Evolutionary conservation across 1,140 invertebrate genomes (phyloP), one percentile per base, ranked within the genome.

Genomic region (Rhyzopertha dominica): DNA sequence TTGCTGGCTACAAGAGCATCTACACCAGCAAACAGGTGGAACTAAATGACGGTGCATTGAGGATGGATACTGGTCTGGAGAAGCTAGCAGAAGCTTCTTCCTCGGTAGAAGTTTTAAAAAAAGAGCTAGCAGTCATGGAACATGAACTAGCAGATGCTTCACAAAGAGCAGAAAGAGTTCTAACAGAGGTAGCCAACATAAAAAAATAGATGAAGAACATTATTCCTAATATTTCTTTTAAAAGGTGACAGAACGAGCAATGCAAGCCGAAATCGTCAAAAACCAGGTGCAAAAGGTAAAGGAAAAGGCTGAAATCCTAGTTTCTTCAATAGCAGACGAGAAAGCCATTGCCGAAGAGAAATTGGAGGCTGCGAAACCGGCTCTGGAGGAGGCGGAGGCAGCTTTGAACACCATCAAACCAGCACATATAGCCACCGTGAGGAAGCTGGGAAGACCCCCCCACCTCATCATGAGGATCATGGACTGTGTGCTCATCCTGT

Each of bases 381-480:
- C 90, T 1, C 67, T 96, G 20, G 87, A 93, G 67, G 93, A 95
- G 74, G 94, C 94, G 1, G 93, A 97, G 72, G 82, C 87, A 32
- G 94, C 94, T 4, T 72, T 98, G 5, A 96, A 97, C 58, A 98
- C 94, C 0, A 97, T 98, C 39, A 95, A 95, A 69, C 92, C 90
- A 36, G 90, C 92, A 2, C 94, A 97, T 66, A 98, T 98, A 75
- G 91, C 94, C 7, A 96, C 93, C 9, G 92, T 97, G 0, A 76
- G 94, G 53, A 97, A 96, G 71, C 68, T 98, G 18, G 93, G 91
- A 8, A 75, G 92, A 54, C 94, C 95, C 1, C 95, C 95, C 4
- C 92, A 96, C 73, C 73, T 98, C 0, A 97, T 98, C 55, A 96
- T 96, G 93, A 77, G 93, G 53, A 96, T 98, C 51, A 97, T 98